These are phyloP conservation scores for Gastracanthus pulcherrimus DNA, from an alignment of 2,888 invertebrate genomes.

Conservation along the genomic window DNA sequence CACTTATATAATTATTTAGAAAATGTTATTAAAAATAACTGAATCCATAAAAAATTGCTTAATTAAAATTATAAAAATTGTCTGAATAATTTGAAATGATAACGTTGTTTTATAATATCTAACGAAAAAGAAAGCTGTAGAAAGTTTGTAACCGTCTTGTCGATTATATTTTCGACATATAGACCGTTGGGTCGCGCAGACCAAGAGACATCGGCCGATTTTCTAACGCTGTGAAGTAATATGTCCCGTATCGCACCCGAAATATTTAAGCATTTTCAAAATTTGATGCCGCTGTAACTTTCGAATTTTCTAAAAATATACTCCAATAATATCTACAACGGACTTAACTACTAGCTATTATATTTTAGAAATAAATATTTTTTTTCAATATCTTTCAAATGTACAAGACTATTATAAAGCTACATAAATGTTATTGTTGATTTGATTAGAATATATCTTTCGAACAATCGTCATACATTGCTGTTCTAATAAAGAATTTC, in stretches of 20 bases:
- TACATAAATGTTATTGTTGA: too few species aligned
- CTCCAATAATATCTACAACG: too few species aligned
- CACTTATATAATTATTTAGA: too few species aligned
- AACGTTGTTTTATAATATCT: background rate
- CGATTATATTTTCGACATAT: slow-evolving; percentile 6
- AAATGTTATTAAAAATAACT: too few species aligned
- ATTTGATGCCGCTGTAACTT: background rate
- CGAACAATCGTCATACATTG: background rate
- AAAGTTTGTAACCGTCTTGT: background rate
- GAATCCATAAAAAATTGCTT: too few species aligned
- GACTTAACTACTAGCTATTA: background rate
- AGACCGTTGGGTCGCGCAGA: background rate
- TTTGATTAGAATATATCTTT: too few species aligned
- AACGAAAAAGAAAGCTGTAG: slow-evolving; percentile 3
- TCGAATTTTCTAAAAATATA: background rate
- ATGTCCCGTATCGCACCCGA: background rate
- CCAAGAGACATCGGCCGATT: background rate
- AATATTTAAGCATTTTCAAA: background rate
- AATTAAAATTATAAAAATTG: too few species aligned
- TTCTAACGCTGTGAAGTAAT: slow-evolving; percentile 5
- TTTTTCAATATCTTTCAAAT: background rate
- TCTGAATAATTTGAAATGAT: background rate
- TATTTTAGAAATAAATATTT: background rate
- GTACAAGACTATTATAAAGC: too few species aligned
- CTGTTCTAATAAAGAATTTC: background rate